Evolutionary conservation across 2,113 vertebrate genomes (phyloP), one percentile per base, ranked within the genome.

Genomic region (Perca flavescens): DNA sequence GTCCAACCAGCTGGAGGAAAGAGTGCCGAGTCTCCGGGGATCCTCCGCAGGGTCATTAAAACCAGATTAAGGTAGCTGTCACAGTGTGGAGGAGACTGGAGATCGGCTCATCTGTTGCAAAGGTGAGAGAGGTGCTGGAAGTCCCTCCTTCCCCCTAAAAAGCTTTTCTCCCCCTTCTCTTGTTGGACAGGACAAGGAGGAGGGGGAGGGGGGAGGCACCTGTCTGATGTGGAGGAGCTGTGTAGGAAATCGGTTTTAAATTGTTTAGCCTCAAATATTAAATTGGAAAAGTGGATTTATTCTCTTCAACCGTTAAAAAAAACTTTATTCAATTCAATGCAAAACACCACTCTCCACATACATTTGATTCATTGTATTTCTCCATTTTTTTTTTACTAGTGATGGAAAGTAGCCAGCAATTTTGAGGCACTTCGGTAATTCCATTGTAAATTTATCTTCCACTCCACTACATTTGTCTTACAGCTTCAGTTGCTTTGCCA

Each of bases 11-110:
- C 60, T 68, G 86, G 75, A 28, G 71, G 10, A 52, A 10, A 25
- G 65, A 63, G 62, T 16, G 77, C 52, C 3, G 43, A 46, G 81
- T 86, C 92, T 89, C 89, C 16, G 0, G 91, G 91, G 93, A 90
- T 66, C 60, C 81, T 86, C 79, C 69, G 63, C 85, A 83, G 83
- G 83, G 81, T 90, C 90, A 94, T 95, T 95, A 94, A 94, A 95
- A 95, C 74, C 91, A 95, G 95, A 95, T 95, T 95, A 95, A 91
- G 86, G 89, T 92, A 80, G 90, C 84, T 50, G 88, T 86, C 89
- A 60, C 94, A 86, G 91, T 85, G 83, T 62, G 92, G 25, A 74
- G 74, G 74, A 88, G 63, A 63, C 83, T 82, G 79, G 22, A 81
- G 87, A 83, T 78, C 85, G 46, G 88, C 89, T 92, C 89, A 93